Evolutionary conservation across 2,888 invertebrate species (phyloP), one percentile per base, ranked within the genome.

Genomic region (Erebia palarica): DNA sequence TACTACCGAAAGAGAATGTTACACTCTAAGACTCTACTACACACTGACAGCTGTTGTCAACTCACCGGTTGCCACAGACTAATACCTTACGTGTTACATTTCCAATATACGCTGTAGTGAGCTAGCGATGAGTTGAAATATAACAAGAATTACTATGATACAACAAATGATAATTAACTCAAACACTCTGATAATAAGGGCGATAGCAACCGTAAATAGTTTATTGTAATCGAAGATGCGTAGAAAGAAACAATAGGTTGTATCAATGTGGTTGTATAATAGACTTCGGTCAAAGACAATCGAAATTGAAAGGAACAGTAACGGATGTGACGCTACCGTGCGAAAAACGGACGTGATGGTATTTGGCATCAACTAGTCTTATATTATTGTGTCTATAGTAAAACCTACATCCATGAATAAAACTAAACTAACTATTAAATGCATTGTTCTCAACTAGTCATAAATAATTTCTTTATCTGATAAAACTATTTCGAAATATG

Each of bases 241-340:
- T 69, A 49, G 67, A 49, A 66, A 69, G 71, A 80, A 81, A 89
- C 87, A 89, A 88, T 88, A 79, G 82, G 67, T 16, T 49, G 67
- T 67, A 67, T 11, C 55, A 55, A 53, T 36, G 11, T 49, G 21
- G 16, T 18, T 44, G 82, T 87, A 88, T 86, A 84, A 82, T 84
- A 90, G 86, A 86, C 89, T 85, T 85, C 88, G 90, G 91, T 87
- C 90, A 90, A 86, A 90, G 88, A 89, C 91, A 90, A 91, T 89
- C 84, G 91, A 92, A 92, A 92, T 81, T 81, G 92, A 92, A 92
- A 92, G 91, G 92, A 89, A 82, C 81, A 69, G 68, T 79, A 66
- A 78, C 86, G 90, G 91, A 91, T 80, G 83, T 90, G 89, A 89
- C 86, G 89, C 84, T 80, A 82, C 36, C 5, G 36, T 36, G 36